phyloP scores from a whole-genome alignment of 1,140 invertebrate genomes.

The Halyomorpha halys region DNA sequence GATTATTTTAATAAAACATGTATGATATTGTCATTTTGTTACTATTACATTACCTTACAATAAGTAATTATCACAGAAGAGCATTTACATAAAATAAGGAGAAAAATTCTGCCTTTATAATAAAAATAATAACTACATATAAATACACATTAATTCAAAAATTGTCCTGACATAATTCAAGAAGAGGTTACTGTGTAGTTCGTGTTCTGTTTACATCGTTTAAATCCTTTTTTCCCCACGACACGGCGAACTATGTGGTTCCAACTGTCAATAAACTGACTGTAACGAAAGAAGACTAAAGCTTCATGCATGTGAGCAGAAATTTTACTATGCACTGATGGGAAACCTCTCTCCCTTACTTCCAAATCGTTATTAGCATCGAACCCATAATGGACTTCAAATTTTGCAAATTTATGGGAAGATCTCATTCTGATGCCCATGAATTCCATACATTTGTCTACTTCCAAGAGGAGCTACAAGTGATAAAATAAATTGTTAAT shows the following conservation, averaged over 20 bases:
- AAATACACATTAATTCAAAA: too few relatives aligned
- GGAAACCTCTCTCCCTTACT: slow-evolving; percentile 27
- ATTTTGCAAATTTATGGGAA: too few relatives aligned
- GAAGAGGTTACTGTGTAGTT: too few relatives aligned
- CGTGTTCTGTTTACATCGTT: too few relatives aligned
- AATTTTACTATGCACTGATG: not conserved
- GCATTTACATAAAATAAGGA: too few relatives aligned
- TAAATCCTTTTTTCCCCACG: slow-evolving; percentile 28
- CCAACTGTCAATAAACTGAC: slow-evolving; percentile 39
- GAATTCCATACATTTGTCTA: slow-evolving; percentile 38
- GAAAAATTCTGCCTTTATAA: too few relatives aligned
- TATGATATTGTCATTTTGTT: too few relatives aligned
- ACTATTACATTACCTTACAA: too few relatives aligned
- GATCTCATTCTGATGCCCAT: slow-evolving; percentile 28
- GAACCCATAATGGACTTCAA: slow-evolving; percentile 25
- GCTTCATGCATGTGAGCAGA: slow-evolving; percentile 21
- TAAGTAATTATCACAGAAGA: too few relatives aligned
- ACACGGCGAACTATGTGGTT: slow-evolving; percentile 35
- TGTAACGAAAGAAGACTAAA: slow-evolving; percentile 38
- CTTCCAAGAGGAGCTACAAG: slow-evolving; percentile 40
- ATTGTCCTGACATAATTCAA: too few relatives aligned
- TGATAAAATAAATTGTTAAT: slow-evolving; percentile 2
- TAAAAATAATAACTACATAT: too few relatives aligned
- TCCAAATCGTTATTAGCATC: slow-evolving; percentile 21
- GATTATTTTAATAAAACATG: too few relatives aligned